phyloP scores from a whole-genome alignment of 2,888 invertebrate genomes.

The Syritta pipiens region DNA sequence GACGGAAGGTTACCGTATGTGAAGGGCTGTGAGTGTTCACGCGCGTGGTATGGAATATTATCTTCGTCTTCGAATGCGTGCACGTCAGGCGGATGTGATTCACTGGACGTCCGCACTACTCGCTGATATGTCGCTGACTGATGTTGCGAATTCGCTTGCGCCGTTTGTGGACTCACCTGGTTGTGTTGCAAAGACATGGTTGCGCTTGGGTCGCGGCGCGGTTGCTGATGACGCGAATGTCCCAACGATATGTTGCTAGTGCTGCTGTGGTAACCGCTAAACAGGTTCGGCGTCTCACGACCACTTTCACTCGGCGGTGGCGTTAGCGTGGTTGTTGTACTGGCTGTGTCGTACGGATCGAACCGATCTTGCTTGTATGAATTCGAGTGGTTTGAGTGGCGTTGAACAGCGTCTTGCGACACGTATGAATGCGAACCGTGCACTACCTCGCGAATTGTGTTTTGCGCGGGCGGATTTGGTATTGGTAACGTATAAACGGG shows the following conservation, averaged over 20 bases:
- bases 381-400: constrained; percentile 56
- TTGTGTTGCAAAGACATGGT: constrained; percentile 54
- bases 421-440: constrained; percentile 70
- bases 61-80: constrained; percentile 75
- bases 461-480: constrained; percentile 61
- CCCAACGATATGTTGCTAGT: constrained; percentile 67
- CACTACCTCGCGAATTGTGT: constrained; percentile 57
- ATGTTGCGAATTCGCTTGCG: constrained; percentile 68
- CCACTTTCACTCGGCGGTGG: constrained; percentile 73
- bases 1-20: constrained; percentile 87
- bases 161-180: constrained; percentile 38
- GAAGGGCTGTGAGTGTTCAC: constrained; percentile 93
- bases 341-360: constrained; percentile 73
- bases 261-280: constrained; percentile 60
- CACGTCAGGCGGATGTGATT: constrained; percentile 55
- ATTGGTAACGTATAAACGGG: constrained; percentile 57
- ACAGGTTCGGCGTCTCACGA: constrained; percentile 71
- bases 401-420: constrained; percentile 54
- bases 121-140: constrained; percentile 79
- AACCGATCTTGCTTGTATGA: constrained; percentile 66
- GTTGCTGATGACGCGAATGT: constrained; percentile 61
- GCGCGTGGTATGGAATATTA: constrained; percentile 94
- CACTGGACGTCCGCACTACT: constrained; percentile 78
- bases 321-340: constrained; percentile 73
- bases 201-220: constrained; percentile 31